These are phyloP conservation scores for Teinopalpus imperialis DNA, from an alignment of 2,888 invertebrate species.

Conservation along the genomic window DNA sequence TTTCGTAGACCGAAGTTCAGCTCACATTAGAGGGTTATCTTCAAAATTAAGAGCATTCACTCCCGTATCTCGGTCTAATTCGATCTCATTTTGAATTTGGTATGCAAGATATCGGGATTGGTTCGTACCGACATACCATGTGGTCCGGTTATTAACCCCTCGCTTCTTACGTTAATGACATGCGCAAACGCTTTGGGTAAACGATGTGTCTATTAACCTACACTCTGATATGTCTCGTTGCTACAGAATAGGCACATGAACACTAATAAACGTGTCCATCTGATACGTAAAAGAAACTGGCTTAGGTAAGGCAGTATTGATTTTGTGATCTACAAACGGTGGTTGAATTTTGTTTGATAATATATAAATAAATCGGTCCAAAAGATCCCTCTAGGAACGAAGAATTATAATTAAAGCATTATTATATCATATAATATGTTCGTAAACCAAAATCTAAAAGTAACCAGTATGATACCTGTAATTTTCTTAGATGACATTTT, in stretches of 20 bases:
- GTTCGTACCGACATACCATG: constrained; percentile 36
- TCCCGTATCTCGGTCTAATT: constrained; percentile 63
- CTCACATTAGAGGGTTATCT: constrained; percentile 72
- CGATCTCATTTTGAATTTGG: constrained; percentile 64
- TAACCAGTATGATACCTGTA: too few species aligned
- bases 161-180: constrained; percentile 63
- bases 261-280: constrained; percentile 14
- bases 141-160: constrained; percentile 70
- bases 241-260: constrained; percentile 20
- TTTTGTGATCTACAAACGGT: too few species aligned
- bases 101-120: constrained; percentile 46
- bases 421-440: too few species aligned
- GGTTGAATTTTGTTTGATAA: too few species aligned
- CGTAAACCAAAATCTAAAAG: too few species aligned
- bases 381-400: too few species aligned
- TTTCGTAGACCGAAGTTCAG: constrained; percentile 53
- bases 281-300: neutral
- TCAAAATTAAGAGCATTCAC: constrained; percentile 64
- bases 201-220: constrained; percentile 58
- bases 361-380: too few species aligned
- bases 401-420: too few species aligned
- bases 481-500: too few species aligned
- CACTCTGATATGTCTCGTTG: constrained; percentile 33
- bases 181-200: constrained; percentile 59
- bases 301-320: too few species aligned